phyloP scores from a whole-genome alignment of 1,140 invertebrate species.

The Drosophila athabasca region DNA sequence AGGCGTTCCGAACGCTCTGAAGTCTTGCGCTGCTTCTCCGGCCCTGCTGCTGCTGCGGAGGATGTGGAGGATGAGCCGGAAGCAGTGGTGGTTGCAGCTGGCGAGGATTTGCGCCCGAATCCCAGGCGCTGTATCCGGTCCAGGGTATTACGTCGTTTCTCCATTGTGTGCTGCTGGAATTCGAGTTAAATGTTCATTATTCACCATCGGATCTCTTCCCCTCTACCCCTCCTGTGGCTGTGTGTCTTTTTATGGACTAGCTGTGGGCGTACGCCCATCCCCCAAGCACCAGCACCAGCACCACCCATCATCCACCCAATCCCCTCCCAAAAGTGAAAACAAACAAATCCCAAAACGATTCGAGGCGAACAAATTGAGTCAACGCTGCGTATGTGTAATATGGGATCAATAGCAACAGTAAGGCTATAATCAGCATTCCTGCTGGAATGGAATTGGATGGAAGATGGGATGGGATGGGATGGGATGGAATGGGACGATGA shows the following conservation, averaged over 20 bases:
- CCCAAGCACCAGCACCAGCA: not conserved
- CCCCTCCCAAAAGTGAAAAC: conserved; percentile 39
- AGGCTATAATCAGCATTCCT: conserved; percentile 3
- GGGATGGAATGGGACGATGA: conserved; percentile 11
- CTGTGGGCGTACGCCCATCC: conserved; percentile 34
- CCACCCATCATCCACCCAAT: not conserved
- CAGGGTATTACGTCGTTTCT: conserved; percentile 86
- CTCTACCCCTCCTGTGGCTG: not conserved
- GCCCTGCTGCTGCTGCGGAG: conserved; percentile 15
- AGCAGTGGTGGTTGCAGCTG: conserved; percentile 79
- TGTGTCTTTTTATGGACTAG: conserved; percentile 53
- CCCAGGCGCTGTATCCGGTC: conserved; percentile 90
- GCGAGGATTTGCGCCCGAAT: conserved; percentile 86
- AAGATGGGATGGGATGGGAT: conserved; percentile 14
- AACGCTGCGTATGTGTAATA: conserved; percentile 57
- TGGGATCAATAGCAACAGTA: conserved; percentile 8
- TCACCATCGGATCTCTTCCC: conserved; percentile 21
- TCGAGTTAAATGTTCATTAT: conserved; percentile 44
- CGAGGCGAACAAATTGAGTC: conserved; percentile 35
- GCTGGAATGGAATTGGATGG: not conserved
- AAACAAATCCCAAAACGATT: conserved; percentile 47
- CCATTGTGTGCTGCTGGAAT: conserved; percentile 67
- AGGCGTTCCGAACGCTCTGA: conserved; percentile 87
- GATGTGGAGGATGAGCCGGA: conserved; percentile 12
- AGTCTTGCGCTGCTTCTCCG: conserved; percentile 76